Conservation (phyloP, 2,888 invertebrate genomes). For the Brachyptera putata region DNA sequence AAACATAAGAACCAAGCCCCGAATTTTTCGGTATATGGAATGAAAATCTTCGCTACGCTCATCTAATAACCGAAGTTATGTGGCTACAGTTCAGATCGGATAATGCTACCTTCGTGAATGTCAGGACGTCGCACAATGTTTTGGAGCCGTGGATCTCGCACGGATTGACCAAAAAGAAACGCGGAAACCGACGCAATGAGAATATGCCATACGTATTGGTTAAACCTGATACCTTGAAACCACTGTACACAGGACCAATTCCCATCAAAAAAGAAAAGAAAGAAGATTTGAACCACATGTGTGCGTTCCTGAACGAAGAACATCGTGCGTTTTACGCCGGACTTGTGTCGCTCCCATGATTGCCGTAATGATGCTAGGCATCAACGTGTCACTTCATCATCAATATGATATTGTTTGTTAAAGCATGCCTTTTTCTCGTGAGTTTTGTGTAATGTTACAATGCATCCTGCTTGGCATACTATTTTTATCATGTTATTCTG, state of each 20-base stretch:
- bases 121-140: not conserved
- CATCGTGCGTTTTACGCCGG: not conserved
- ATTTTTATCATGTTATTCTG: no score
- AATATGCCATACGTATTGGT: no score
- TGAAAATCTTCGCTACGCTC: no score
- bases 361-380: not conserved
- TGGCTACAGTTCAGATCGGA: not conserved
- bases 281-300: not conserved
- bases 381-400: no score
- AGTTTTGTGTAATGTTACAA: no score
- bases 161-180: not conserved
- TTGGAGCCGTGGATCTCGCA: not conserved
- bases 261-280: not conserved
- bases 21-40: no score
- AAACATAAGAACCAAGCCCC: no score
- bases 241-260: not conserved
- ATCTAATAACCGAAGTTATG: not conserved
- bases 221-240: not conserved
- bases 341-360: not conserved
- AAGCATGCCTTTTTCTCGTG: no score
- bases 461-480: no score
- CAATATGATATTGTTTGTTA: no score
- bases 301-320: not conserved
- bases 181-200: no score
- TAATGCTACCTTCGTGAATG: not conserved